These are phyloP conservation scores for Tiaroga cobitis DNA, from an alignment of 2,797 vertebrate genomes.

Conservation along the genomic window DNA sequence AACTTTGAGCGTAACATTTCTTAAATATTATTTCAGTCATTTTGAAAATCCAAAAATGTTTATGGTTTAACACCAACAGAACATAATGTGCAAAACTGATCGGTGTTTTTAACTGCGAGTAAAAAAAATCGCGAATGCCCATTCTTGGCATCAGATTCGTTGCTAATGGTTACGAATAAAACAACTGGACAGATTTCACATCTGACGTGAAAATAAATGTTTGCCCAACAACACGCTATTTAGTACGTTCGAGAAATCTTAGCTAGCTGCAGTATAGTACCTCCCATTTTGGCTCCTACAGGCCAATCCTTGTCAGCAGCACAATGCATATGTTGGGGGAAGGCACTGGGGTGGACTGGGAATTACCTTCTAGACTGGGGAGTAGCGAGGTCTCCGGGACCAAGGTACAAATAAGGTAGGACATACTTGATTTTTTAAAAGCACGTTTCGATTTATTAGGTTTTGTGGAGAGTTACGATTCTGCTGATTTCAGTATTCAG, in stretches of 20 bases:
- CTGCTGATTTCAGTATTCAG: not conserved
- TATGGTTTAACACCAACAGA: not conserved
- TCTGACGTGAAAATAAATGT: not conserved
- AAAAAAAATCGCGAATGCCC: not conserved
- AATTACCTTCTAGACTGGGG: constrained; percentile 12
- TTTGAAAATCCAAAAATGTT: not conserved
- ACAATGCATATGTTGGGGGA: constrained; percentile 38
- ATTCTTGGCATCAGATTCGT: not conserved
- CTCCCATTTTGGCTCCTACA: constrained; percentile 8
- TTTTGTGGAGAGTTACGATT: not conserved
- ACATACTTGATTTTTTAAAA: constrained; percentile 12
- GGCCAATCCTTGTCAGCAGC: constrained; percentile 36
- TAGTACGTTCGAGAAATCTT: not conserved
- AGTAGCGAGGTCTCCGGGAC: constrained; percentile 32
- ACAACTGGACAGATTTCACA: not conserved
- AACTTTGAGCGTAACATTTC: not conserved
- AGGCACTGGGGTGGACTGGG: not conserved
- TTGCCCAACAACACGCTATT: not conserved
- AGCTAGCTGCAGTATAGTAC: not conserved
- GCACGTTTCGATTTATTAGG: not conserved
- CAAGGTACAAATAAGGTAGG: constrained; percentile 50
- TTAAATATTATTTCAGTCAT: not conserved
- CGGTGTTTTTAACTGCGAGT: not conserved
- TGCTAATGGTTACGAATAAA: not conserved
- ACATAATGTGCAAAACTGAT: not conserved